A percentile compares a stretch with the other conserved stretches of the same genome.
Conservation (phyloP, 2,797 vertebrate species). For the Argentina silus region DNA sequence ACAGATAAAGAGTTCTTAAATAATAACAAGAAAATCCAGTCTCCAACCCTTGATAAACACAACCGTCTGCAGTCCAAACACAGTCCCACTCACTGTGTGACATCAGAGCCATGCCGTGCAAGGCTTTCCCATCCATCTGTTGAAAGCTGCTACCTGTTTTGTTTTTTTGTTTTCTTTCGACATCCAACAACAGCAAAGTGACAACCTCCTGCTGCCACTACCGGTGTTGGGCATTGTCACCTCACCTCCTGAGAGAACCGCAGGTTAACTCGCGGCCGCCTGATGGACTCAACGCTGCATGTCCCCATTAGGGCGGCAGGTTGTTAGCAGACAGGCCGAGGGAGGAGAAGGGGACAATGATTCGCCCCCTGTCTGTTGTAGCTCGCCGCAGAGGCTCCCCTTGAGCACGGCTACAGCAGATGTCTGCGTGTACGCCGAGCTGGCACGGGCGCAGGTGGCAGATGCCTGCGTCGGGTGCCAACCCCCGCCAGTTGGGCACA, state of each 20-base stretch:
- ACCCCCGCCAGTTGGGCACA: slow-evolving; percentile 88
- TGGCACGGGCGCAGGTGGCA: slow-evolving; percentile 91
- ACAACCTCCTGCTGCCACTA: neutral
- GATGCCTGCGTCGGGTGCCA: slow-evolving; percentile 90
- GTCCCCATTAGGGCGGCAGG: slow-evolving; percentile 23
- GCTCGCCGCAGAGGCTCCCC: slow-evolving; percentile 43
- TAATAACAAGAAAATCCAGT: neutral
- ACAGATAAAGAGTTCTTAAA: neutral
- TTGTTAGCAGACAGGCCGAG: slow-evolving; percentile 14
- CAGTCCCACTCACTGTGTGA: neutral
- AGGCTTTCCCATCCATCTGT: slow-evolving; percentile 5
- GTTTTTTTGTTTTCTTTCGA: neutral
- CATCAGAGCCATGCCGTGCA: neutral
- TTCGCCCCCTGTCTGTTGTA: slow-evolving; percentile 50
- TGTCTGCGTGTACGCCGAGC: slow-evolving; percentile 92
- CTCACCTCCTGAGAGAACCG: neutral
- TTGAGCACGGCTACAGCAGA: slow-evolving; percentile 80
- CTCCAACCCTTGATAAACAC: neutral
- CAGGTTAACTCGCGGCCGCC: neutral
- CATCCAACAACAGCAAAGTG: neutral
- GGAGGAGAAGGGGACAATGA: slow-evolving; percentile 13
- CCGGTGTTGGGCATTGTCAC: neutral
- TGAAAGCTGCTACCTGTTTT: neutral
- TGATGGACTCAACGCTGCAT: slow-evolving; percentile 7
- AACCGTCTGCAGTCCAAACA: neutral